These are phyloP conservation scores for Euphydryas editha DNA, from an alignment of 2,888 invertebrate genomes.

Conservation along the genomic window DNA sequence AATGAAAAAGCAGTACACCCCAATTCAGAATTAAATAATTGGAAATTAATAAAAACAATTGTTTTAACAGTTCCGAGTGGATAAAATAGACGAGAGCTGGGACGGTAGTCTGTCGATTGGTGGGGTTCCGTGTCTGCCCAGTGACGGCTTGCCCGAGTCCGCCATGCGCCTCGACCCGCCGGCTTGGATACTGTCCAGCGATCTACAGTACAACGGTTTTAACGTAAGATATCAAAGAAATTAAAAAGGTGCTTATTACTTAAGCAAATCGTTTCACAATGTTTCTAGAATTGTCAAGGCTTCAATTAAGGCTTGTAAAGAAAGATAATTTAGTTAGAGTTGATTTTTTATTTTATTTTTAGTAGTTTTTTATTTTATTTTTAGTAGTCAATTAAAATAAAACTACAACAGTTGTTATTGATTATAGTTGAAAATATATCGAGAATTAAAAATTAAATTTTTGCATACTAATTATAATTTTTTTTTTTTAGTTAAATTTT, in stretches of 20 bases:
- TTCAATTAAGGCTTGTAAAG: neutral
- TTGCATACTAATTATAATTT: no score
- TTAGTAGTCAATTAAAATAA: no score
- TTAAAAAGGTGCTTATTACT: neutral
- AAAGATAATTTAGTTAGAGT: no score
- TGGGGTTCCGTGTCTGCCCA: slow-evolving; percentile 89
- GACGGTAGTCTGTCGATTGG: slow-evolving; percentile 91
- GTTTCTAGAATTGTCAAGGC: neutral
- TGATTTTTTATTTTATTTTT: no score
- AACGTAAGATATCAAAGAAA: slow-evolving; percentile 80
- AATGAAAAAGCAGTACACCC: neutral
- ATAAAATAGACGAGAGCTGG: slow-evolving; percentile 89
- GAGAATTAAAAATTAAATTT: no score
- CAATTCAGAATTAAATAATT: no score
- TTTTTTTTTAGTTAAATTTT: no score
- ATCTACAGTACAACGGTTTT: slow-evolving; percentile 92
- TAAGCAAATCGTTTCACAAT: no score
- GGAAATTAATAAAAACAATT: neutral
- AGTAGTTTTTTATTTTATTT: no score
- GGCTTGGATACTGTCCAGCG: slow-evolving; percentile 92
- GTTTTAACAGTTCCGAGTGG: slow-evolving; percentile 86
- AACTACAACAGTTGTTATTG: no score
- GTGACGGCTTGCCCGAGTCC: slow-evolving; percentile 85
- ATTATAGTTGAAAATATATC: no score
- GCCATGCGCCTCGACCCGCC: slow-evolving; percentile 91